Evolutionary conservation across 2,113 vertebrate genomes (phyloP).

Genomic region (Heterotilapia buettikoferi): DNA sequence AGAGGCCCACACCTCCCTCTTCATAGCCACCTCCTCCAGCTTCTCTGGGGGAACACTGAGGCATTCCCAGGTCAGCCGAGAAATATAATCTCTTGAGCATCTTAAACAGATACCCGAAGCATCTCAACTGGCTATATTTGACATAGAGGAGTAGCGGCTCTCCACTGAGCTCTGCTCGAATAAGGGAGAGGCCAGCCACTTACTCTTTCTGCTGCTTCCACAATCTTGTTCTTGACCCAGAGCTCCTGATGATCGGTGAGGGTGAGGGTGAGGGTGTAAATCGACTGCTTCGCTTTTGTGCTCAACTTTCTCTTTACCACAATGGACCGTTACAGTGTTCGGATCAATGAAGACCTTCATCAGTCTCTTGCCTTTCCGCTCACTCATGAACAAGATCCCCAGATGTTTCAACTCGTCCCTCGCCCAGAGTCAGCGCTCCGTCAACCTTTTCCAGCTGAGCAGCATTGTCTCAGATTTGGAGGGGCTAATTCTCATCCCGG

Average conservation of each 20-base stretch:
- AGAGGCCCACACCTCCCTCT: neutral
- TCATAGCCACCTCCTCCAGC: neutral
- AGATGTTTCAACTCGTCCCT: neutral
- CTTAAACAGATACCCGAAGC: neutral
- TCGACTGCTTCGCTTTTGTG: accelerated
- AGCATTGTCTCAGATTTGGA: neutral
- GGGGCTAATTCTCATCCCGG: neutral
- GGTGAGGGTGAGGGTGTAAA: neutral
- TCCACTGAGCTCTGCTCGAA: neutral
- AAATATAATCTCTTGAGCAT: neutral
- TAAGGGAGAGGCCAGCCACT: accelerated
- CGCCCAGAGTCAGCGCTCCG: neutral
- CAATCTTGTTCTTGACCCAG: neutral
- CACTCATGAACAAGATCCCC: neutral
- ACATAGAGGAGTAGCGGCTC: neutral
- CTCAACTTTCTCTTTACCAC: neutral
- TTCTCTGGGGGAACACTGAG: neutral
- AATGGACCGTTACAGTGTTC: neutral
- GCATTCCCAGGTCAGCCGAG: neutral
- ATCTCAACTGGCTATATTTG: neutral
- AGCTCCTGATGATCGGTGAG: neutral
- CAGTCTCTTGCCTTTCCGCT: too few relatives aligned
- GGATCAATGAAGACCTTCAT: neutral
- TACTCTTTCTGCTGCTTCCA: neutral
- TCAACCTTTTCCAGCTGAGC: neutral